These are phyloP conservation scores for Euplexia lucipara DNA, from an alignment of 2,888 invertebrate species.

Conservation along the genomic window DNA sequence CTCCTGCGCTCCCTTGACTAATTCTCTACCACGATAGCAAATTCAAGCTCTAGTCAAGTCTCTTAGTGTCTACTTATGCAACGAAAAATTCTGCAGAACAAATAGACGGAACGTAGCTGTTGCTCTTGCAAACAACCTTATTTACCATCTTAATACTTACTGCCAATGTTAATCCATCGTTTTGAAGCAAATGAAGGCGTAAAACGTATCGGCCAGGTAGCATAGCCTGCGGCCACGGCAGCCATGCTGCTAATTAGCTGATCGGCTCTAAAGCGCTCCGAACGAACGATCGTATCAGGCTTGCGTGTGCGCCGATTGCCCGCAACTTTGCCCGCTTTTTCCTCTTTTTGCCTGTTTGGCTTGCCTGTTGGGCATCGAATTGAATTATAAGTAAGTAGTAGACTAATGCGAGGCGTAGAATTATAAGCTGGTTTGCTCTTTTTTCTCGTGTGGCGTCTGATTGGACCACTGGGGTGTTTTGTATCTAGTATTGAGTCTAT, in stretches of 20 bases:
- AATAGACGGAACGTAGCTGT: not conserved
- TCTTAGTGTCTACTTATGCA: too few species aligned
- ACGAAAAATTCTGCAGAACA: not conserved
- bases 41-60: too few species aligned
- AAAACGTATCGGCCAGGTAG: conserved; percentile 56
- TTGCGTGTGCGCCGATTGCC: conserved; percentile 66
- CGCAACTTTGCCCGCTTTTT: conserved; percentile 40
- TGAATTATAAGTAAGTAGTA: conserved; percentile 58
- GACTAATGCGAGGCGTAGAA: conserved; percentile 39
- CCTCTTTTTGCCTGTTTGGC: conserved; percentile 53
- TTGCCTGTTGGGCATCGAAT: conserved; percentile 49
- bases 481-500: not conserved
- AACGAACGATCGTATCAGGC: conserved; percentile 65
- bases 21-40: too few species aligned
- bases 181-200: conserved; percentile 54
- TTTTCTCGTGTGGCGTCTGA: conserved; percentile 12
- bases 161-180: conserved; percentile 37
- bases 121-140: not conserved
- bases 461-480: conserved; percentile 16
- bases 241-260: conserved; percentile 67
- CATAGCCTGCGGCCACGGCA: conserved; percentile 43
- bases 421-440: conserved; percentile 49
- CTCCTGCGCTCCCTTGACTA: too few species aligned
- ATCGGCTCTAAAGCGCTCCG: conserved; percentile 53
- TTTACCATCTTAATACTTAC: conserved; percentile 14